Percentiles rank a stretch among this genome's conserved stretches.
Evolutionary conservation across 2,888 invertebrate genomes (phyloP).

Genomic region (Hofmannophila pseudospretella): DNA sequence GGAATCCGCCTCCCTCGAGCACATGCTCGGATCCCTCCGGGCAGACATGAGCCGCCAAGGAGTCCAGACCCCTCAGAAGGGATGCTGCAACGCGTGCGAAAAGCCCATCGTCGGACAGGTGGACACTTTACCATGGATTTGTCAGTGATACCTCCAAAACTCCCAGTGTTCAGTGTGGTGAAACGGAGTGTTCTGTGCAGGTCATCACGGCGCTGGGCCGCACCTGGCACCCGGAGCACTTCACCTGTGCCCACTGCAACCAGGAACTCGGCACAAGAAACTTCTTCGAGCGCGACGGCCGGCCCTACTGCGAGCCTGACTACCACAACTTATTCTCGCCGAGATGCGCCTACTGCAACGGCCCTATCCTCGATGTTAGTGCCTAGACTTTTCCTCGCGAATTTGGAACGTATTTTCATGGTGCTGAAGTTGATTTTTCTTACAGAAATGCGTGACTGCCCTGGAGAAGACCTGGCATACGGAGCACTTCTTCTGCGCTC

Average conservation of each 20-base stretch:
- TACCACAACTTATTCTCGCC: conserved; percentile 99
- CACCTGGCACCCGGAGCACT: conserved; percentile 99
- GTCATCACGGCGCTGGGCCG: conserved; percentile 97
- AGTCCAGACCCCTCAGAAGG: conserved; percentile 98
- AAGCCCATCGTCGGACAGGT: conserved; percentile 99
- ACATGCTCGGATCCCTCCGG: conserved; percentile 95
- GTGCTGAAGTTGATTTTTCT: conserved; percentile 34
- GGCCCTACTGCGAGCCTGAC: conserved; percentile 98
- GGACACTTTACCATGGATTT: conserved; percentile 16
- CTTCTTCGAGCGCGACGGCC: conserved; percentile 98
- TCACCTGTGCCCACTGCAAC: conserved; percentile 97
- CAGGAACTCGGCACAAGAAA: conserved; percentile 97
- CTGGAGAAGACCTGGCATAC: conserved; percentile 99
- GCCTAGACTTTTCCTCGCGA: conserved; percentile 5
- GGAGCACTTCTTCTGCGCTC: conserved; percentile 99
- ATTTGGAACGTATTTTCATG: background rate
- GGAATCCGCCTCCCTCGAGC: conserved; percentile 79
- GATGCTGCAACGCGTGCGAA: conserved; percentile 99
- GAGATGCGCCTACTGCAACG: conserved; percentile 98
- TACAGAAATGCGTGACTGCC: conserved; percentile 98
- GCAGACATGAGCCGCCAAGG: conserved; percentile 99
- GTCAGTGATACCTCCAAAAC: conserved; percentile 4
- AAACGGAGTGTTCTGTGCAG: conserved; percentile 54
- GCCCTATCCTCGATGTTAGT: conserved; percentile 98
- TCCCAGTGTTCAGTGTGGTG: conserved; percentile 13